phyloP scores from a whole-genome alignment of 2,113 vertebrate species.

The Uropsilus gracilis region DNA sequence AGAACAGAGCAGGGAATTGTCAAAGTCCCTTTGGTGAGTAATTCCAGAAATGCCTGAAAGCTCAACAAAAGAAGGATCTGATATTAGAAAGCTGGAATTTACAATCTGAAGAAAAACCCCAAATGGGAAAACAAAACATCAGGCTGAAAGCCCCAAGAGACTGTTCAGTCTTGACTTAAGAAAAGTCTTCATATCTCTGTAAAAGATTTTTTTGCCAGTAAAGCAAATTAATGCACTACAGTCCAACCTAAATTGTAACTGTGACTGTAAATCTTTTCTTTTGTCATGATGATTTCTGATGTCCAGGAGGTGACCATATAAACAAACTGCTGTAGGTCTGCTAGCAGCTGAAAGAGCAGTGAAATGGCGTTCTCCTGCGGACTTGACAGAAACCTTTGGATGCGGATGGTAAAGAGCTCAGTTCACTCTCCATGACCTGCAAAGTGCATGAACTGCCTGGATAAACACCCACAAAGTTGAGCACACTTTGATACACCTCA shows the following conservation, averaged over 20 bases:
- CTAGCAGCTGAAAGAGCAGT: slow-evolving; percentile 86
- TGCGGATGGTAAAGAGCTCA: slow-evolving; percentile 76
- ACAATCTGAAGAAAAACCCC: slow-evolving; percentile 81
- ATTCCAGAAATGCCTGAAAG: slow-evolving; percentile 78
- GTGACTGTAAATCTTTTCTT: slow-evolving; percentile 82
- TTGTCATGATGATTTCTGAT: slow-evolving; percentile 81
- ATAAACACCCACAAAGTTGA: slow-evolving; percentile 73
- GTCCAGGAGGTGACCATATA: slow-evolving; percentile 86
- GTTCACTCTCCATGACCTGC: slow-evolving; percentile 87
- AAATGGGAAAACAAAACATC: slow-evolving; percentile 75
- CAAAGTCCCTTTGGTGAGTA: slow-evolving; percentile 65
- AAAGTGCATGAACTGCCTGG: slow-evolving; percentile 73
- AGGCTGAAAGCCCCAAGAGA: slow-evolving; percentile 46
- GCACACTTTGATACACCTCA: slow-evolving; percentile 33
- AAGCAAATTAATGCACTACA: slow-evolving; percentile 69
- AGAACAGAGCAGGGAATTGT: slow-evolving; percentile 62
- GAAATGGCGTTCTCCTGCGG: slow-evolving; percentile 83
- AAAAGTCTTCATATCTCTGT: slow-evolving; percentile 42
- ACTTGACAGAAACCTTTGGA: slow-evolving; percentile 79
- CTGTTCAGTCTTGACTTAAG: slow-evolving; percentile 39
- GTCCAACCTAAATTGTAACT: slow-evolving; percentile 57
- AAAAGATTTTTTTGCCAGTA: slow-evolving; percentile 62
- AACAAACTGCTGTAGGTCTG: slow-evolving; percentile 94
- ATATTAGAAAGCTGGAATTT: slow-evolving; percentile 76
- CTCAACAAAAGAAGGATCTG: slow-evolving; percentile 59